Percentiles rank a stretch among this genome's conserved stretches.
Evolutionary conservation across 2,113 vertebrate genomes (phyloP).

Genomic region (Conger conger): DNA sequence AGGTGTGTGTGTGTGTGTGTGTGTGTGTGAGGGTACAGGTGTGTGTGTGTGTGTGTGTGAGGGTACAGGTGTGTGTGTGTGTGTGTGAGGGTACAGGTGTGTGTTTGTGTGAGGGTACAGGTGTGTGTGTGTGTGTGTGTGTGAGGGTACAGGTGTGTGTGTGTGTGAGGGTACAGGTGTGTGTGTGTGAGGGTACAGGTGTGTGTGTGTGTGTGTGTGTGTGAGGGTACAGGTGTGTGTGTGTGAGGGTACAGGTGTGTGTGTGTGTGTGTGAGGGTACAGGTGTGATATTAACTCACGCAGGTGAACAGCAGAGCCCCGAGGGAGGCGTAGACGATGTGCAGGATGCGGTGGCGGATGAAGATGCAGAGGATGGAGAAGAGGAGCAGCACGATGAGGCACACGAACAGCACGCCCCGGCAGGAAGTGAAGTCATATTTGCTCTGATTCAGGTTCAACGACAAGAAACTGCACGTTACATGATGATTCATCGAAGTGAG

Average conservation of each 20-base stretch:
- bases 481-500: not conserved
- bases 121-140: too few species aligned
- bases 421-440: slow-evolving; percentile 97
- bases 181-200: too few species aligned
- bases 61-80: too few species aligned
- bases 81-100: too few species aligned
- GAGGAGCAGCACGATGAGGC: slow-evolving; percentile 86
- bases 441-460: slow-evolving; percentile 65
- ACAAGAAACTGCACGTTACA: not conserved
- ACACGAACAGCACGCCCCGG: slow-evolving; percentile 88
- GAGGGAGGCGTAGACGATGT: slow-evolving; percentile 88
- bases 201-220: too few species aligned
- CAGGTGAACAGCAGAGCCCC: slow-evolving; percentile 95
- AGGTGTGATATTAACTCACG: slow-evolving; percentile 80
- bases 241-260: not conserved
- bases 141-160: too few species aligned
- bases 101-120: too few species aligned
- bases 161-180: too few species aligned
- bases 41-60: too few species aligned
- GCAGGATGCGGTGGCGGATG: slow-evolving; percentile 85
- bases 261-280: not conserved
- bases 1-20: too few species aligned
- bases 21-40: too few species aligned
- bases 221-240: not conserved
- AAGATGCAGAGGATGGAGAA: slow-evolving; percentile 92